These are phyloP conservation scores for Pavo muticus DNA, from an alignment of 2,113 vertebrate species.

Conservation along the genomic window DNA sequence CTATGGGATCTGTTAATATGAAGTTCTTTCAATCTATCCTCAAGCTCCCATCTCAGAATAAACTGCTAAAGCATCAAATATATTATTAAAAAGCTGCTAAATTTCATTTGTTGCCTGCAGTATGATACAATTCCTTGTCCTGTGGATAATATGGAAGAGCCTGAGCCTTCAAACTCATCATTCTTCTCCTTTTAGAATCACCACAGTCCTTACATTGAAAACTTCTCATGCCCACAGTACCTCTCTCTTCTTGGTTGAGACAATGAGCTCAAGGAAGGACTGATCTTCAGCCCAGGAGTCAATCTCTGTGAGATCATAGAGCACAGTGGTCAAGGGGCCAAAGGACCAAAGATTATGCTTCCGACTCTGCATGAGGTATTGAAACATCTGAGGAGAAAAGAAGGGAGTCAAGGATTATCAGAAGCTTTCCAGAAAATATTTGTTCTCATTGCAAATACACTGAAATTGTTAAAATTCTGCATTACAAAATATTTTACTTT, in stretches of 20 bases:
- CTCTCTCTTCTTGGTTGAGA: slow-evolving; percentile 88
- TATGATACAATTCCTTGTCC: neutral
- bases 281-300: slow-evolving; percentile 92
- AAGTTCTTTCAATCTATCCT: neutral
- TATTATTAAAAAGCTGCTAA: neutral
- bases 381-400: slow-evolving; percentile 85
- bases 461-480: neutral
- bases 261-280: slow-evolving; percentile 93
- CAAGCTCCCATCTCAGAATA: neutral
- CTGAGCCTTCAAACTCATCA: neutral
- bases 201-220: neutral
- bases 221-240: slow-evolving; percentile 60
- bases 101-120: neutral
- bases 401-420: neutral
- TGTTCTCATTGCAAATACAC: neutral
- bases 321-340: slow-evolving; percentile 87
- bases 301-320: slow-evolving; percentile 95
- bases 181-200: neutral
- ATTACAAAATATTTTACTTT: neutral
- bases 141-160: neutral
- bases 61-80: neutral
- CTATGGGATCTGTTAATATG: neutral
- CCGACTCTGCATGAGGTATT: slow-evolving; percentile 91
- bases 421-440: neutral
- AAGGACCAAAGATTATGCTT: slow-evolving; percentile 88